Conservation (phyloP, 1,140 invertebrate genomes). For the Pseudomyrmex sp. region DNA sequence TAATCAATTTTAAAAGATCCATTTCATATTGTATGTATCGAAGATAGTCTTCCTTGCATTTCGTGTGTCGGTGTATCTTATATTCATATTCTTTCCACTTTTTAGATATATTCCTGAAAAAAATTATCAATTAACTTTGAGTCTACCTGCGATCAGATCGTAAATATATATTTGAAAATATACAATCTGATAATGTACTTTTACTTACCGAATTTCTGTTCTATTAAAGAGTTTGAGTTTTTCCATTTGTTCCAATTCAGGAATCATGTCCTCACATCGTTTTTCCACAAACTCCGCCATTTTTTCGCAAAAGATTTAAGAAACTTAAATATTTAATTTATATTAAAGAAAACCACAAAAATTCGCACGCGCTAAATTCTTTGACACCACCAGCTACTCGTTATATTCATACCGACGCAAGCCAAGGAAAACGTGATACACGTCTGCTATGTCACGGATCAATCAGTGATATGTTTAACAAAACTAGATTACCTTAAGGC, state of each 20-base stretch:
- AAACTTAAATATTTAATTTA: background rate
- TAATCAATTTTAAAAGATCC: slow-evolving; percentile 88
- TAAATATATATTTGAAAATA: too few species aligned
- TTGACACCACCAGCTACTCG: too few species aligned
- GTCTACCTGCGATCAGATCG: background rate
- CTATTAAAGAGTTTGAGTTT: slow-evolving; percentile 88
- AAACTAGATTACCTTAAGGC: too few species aligned
- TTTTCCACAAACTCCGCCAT: slow-evolving; percentile 92
- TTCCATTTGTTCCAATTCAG: slow-evolving; percentile 90
- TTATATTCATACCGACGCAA: too few species aligned
- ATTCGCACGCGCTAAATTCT: too few species aligned
- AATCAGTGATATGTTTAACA: too few species aligned
- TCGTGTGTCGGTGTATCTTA: slow-evolving; percentile 88
- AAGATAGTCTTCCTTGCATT: slow-evolving; percentile 90
- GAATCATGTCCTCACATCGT: slow-evolving; percentile 90
- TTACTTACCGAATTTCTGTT: slow-evolving; percentile 88
- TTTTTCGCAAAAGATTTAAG: background rate
- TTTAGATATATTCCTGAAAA: slow-evolving; percentile 88
- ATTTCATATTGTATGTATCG: slow-evolving; percentile 91
- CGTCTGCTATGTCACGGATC: too few species aligned
- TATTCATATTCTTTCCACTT: slow-evolving; percentile 90
- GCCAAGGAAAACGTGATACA: too few species aligned
- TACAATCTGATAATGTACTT: background rate
- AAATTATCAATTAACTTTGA: background rate
- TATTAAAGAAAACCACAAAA: too few species aligned